phyloP scores from a whole-genome alignment of 35 echinoderm and acorn worm genomes.

The Ophioderma brevispina region DNA sequence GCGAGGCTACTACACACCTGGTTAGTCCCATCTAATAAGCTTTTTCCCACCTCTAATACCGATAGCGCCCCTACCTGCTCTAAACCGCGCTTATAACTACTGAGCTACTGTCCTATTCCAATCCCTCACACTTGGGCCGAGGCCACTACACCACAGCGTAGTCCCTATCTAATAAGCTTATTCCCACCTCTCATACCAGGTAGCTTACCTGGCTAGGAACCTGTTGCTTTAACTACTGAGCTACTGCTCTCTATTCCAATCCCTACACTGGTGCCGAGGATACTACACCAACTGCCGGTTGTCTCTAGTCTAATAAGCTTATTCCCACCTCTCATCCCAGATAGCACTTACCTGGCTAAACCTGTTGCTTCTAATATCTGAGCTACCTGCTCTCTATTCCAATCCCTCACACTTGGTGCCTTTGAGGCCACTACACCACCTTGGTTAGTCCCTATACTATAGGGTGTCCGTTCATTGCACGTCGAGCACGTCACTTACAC shows the following conservation, averaged over 20 bases:
- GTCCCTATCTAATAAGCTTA: background rate
- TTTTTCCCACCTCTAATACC: no score
- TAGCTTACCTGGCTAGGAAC: no score
- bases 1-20: no score
- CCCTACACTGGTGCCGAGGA: constrained; percentile 12
- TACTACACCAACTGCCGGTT: background rate
- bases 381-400: constrained; percentile 19
- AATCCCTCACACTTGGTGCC: constrained; percentile 32
- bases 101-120: constrained; percentile 22
- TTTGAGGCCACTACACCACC: background rate
- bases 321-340: no score
- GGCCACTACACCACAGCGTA: background rate
- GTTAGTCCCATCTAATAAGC: background rate
- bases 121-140: constrained; percentile 34
- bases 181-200: no score
- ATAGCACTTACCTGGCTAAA: constrained; percentile 21
- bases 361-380: constrained; percentile 8
- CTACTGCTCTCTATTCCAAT: constrained; percentile 6
- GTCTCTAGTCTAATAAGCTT: no score
- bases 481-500: no score
- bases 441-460: background rate
- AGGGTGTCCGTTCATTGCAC: no score
- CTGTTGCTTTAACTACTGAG: constrained; percentile 4
- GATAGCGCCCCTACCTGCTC: no score
- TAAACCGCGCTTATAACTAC: background rate